Evolutionary conservation across 1,140 invertebrate genomes (phyloP).

Genomic region (Panulirus ornatus): DNA sequence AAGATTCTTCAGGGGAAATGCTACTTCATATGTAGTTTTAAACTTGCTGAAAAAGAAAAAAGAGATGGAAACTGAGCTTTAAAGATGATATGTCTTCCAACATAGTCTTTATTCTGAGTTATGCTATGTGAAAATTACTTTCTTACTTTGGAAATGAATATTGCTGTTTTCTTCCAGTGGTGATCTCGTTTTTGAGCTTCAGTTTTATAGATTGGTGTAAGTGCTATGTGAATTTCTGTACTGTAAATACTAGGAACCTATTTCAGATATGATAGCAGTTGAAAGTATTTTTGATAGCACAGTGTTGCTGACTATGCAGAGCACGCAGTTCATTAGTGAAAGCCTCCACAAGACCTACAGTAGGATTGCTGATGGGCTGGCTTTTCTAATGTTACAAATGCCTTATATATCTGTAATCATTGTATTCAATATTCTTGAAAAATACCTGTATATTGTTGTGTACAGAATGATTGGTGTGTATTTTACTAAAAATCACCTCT

Average conservation of each 20-base stretch:
- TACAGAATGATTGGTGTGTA: background rate
- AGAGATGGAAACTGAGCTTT: too few relatives aligned
- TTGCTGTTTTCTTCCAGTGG: slow-evolving; percentile 46
- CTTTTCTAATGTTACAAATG: slow-evolving; percentile 8
- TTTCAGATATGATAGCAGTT: background rate
- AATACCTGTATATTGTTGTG: background rate
- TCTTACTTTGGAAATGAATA: background rate
- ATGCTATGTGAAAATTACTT: too few relatives aligned
- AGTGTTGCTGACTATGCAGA: background rate
- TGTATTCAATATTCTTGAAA: background rate
- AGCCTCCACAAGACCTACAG: slow-evolving; percentile 55
- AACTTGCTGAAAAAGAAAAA: too few relatives aligned
- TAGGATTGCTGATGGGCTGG: background rate
- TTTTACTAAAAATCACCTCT: background rate
- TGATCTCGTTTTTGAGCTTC: slow-evolving; percentile 47
- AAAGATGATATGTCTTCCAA: too few relatives aligned
- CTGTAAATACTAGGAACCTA: slow-evolving; percentile 10
- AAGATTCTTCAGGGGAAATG: too few relatives aligned
- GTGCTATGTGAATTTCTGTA: background rate
- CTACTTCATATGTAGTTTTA: too few relatives aligned
- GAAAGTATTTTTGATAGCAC: background rate
- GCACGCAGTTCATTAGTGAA: background rate
- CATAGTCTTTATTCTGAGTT: too few relatives aligned
- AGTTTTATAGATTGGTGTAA: slow-evolving; percentile 58
- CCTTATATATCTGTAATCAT: background rate